Evolutionary conservation across 2,113 vertebrate genomes (phyloP), one percentile per base, ranked within the genome.

Genomic region (Brachypteracias leptosomus): DNA sequence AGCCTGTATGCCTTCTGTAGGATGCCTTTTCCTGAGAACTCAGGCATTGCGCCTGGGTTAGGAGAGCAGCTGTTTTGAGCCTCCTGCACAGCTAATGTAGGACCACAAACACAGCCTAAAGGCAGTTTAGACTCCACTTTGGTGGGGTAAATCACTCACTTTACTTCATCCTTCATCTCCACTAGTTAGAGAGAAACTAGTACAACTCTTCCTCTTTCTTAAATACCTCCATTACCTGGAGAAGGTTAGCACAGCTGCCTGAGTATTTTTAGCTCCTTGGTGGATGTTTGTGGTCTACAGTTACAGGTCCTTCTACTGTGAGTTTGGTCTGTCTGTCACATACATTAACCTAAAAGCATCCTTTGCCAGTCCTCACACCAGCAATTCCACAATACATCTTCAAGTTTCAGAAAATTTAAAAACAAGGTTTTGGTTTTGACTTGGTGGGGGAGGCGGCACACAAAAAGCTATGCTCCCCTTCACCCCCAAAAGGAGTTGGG

Each of bases 381-480:
- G 19, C 11, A 80, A 21, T 36, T 66, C 65, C 40, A 33, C 26
- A 85, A n/a, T 25, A 40, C 10, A 65, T 3, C 52, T 40, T 49
- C 22, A 65, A 21, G 18, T 33, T 81, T 49, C 22, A 58, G 49
- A 65, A 72, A 78, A 62, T 25, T 28, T 21, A 21, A 87, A 49
- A 42, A 2, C 1, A 63, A 33, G 9, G 8, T 20, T 66, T 7
- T 14, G 12, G 9, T 6, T 78, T 85, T 80, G 6, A 0, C 38
- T 76, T 46, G 14, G 3, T 33, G 57, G 0, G 0, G 2, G 26
- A 58, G 2, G 16, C 31, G 38, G 13, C 0, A 0, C 3, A 5
- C 35, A 35, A 84, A 84, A 89, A 80, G 13, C 36, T 51, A 16
- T 31, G 28, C 15, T 55, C 52, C 52, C 5, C 33, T 52, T 71